Percentiles rank a stretch among this genome's conserved stretches.
These are phyloP conservation scores for Bufo bufo DNA, from an alignment of 2,113 vertebrate species.

Conservation along the genomic window DNA sequence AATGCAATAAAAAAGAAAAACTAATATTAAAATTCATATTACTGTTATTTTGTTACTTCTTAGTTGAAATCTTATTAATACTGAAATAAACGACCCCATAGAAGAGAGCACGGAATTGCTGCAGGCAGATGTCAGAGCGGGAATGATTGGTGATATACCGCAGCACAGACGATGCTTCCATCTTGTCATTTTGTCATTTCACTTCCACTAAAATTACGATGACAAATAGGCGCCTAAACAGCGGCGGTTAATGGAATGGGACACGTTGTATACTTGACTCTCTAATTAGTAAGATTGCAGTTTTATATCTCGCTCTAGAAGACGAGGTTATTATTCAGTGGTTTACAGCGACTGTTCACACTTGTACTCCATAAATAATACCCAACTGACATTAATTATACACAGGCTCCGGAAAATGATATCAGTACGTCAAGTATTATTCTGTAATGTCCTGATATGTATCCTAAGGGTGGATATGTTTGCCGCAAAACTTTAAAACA, in stretches of 20 bases:
- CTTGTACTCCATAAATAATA: neutral
- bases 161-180: neutral
- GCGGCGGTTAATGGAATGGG: neutral
- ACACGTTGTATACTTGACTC: neutral
- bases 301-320: neutral
- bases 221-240: neutral
- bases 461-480: too few species aligned
- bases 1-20: too few species aligned
- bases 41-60: too few species aligned
- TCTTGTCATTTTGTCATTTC: neutral
- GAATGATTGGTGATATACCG: neutral
- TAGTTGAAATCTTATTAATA: neutral
- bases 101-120: neutral
- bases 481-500: too few species aligned
- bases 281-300: neutral
- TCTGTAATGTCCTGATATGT: too few species aligned
- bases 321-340: neutral
- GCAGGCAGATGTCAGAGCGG: neutral
- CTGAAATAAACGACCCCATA: too few species aligned
- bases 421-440: neutral
- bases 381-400: neutral
- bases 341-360: neutral
- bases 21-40: too few species aligned
- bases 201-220: neutral
- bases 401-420: neutral